These are phyloP conservation scores for Dastarcus helophoroides DNA, from an alignment of 2,888 invertebrate genomes.

Conservation along the genomic window DNA sequence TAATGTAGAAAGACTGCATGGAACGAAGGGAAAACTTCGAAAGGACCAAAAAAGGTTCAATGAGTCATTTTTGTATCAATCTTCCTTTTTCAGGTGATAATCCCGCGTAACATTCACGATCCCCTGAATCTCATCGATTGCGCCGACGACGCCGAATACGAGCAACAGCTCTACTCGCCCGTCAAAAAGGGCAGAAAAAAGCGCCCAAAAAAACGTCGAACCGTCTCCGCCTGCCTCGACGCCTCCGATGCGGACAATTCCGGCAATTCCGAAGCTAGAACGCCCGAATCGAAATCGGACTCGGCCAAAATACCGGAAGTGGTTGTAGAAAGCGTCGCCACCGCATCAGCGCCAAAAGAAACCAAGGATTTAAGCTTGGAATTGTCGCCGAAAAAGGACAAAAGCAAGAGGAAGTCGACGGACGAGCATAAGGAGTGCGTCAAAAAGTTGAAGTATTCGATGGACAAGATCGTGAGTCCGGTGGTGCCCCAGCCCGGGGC, in stretches of 20 bases:
- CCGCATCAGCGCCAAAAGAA: slow-evolving; percentile 24
- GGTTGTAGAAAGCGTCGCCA: slow-evolving; percentile 26
- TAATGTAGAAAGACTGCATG: too few species aligned
- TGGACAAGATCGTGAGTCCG: slow-evolving; percentile 86
- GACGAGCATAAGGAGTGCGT: slow-evolving; percentile 43
- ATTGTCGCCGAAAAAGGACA: slow-evolving; percentile 37
- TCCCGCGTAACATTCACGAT: slow-evolving; percentile 86
- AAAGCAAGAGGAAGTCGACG: slow-evolving; percentile 46
- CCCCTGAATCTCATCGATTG: slow-evolving; percentile 78
- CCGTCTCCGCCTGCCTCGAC: slow-evolving; percentile 34
- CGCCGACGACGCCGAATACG: slow-evolving; percentile 70
- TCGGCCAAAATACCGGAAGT: slow-evolving; percentile 32
- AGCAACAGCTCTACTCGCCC: slow-evolving; percentile 64
- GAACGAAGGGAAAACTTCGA: too few species aligned
- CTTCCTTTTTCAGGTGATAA: too few species aligned
- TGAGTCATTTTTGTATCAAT: too few species aligned
- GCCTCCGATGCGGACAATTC: slow-evolving; percentile 33
- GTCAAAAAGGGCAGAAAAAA: slow-evolving; percentile 50
- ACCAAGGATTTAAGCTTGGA: slow-evolving; percentile 23
- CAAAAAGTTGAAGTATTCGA: slow-evolving; percentile 53
- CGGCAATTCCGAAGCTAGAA: slow-evolving; percentile 40
- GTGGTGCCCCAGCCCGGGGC: slow-evolving; percentile 83
- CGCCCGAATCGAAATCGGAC: slow-evolving; percentile 32
- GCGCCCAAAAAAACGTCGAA: slow-evolving; percentile 51
- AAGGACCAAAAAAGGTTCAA: too few species aligned